Evolutionary conservation across 1,140 invertebrate genomes (phyloP).

Genomic region (Battus philenor): DNA sequence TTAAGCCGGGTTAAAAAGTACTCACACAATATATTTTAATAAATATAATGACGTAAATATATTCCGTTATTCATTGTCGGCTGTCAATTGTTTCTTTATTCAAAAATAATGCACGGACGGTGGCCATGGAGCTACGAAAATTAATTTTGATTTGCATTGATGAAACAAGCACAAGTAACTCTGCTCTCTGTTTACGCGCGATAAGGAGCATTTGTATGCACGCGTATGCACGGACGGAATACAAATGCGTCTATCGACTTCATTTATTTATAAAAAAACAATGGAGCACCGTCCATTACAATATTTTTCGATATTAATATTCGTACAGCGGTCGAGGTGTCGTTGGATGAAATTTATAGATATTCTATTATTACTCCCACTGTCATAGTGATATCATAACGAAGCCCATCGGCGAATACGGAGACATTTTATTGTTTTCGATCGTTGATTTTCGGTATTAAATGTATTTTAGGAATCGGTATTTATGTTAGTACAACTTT

Average conservation of each 20-base stretch:
- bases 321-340: constrained; percentile 15
- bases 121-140: not conserved
- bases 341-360: constrained; percentile 32
- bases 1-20: too few species aligned
- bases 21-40: too few species aligned
- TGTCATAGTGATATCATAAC: constrained; percentile 31
- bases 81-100: not conserved
- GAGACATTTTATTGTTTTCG: not conserved
- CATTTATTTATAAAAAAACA: constrained; percentile 7
- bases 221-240: not conserved
- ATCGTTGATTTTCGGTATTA: too few species aligned
- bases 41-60: too few species aligned
- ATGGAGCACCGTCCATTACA: not conserved
- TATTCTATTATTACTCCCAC: constrained; percentile 30
- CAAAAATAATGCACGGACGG: not conserved
- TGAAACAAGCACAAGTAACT: not conserved
- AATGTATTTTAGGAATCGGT: too few species aligned
- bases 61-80: too few species aligned
- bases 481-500: too few species aligned
- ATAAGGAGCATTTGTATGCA: constrained; percentile 8
- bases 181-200: not conserved
- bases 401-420: not conserved
- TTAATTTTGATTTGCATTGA: constrained; percentile 2
- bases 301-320: constrained; percentile 23
- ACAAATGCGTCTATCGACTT: not conserved